Base-by-base conservation (phyloP, 2,888 invertebrate genomes). In the Lithophane ornitopus region DNA sequence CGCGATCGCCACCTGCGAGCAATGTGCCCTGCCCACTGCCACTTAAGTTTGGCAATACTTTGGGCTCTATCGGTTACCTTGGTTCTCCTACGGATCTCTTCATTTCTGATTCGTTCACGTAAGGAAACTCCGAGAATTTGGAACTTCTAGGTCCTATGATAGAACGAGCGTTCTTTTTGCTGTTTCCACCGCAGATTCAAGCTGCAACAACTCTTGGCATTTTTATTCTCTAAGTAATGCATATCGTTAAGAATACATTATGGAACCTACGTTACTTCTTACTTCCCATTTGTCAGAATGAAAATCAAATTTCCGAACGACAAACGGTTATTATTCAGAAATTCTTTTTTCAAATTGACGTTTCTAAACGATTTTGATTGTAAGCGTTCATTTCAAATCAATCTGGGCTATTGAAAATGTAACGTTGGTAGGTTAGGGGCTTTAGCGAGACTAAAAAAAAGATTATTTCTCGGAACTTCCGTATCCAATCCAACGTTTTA, bases 181-280 rank as follows among this genome's bases (percentile, higher is more conserved):
- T 34, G 34, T 52, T 34, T 76, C 1, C 19, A 56, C n/a, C 22
- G 22, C 26, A n/a, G 41, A 63, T 16, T 62, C 14, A 44, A n/a
- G 26, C n/a, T 34, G 63, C 54, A 59, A 41, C 12, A 78, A 78
- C 11, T 4, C 14, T 46, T 12, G n/a, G 39, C 14, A 41, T 44
- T 63, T 49, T 63, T 46, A 12, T 22, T 26, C 22, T 44, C n/a
- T 11, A 41, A 12, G 16, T 56, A 78, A 66, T 67, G 34, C 46
- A 79, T 54, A 65, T 79, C 80, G 39, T 79, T 74, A 79, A 69
- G n/a, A 74, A 79, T 54, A 74, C 74, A 79, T 79, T 69, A 79
- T 34, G 80, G 28, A 34, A 46, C 52, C 34, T 19, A 52, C 52
- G 26, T 34, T 58, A 54, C 46, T 68, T 80, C 58, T 34, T 58